Percentiles rank a stretch among this genome's conserved stretches.
These are phyloP conservation scores for Dicyrtoma fusca DNA, from an alignment of 2,888 invertebrate genomes.

Conservation along the genomic window DNA sequence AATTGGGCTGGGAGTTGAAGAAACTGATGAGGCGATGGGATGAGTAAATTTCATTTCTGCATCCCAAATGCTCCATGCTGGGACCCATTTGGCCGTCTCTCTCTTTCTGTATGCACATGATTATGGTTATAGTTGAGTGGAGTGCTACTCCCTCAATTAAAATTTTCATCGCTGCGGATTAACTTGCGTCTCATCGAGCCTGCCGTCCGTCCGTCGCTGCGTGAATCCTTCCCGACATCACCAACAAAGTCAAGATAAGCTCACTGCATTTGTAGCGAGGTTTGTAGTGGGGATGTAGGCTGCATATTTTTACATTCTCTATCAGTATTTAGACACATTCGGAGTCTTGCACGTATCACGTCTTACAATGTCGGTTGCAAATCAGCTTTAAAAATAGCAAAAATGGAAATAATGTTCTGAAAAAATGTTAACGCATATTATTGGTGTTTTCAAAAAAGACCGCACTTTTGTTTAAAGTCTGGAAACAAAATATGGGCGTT, in stretches of 20 bases:
- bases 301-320: too few species aligned
- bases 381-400: too few species aligned
- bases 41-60: slow-evolving; percentile 38
- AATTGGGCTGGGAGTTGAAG: slow-evolving; percentile 34
- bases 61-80: slow-evolving; percentile 35
- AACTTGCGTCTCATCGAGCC: slow-evolving; percentile 35
- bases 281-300: not conserved
- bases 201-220: slow-evolving; percentile 36
- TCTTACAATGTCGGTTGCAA: too few species aligned
- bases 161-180: slow-evolving; percentile 45
- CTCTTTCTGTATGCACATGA: too few species aligned
- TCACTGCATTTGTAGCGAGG: not conserved
- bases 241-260: not conserved
- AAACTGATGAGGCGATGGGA: slow-evolving; percentile 32
- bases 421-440: too few species aligned
- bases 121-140: slow-evolving; percentile 10
- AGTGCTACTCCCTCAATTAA: slow-evolving; percentile 47
- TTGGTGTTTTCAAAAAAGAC: too few species aligned
- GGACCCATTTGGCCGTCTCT: slow-evolving; percentile 24
- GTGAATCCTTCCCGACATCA: slow-evolving; percentile 40
- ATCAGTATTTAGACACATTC: too few species aligned
- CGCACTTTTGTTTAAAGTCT: too few species aligned
- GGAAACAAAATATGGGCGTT: too few species aligned
- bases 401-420: too few species aligned
- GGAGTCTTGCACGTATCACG: too few species aligned